Base-by-base conservation (phyloP, 2,797 vertebrate species). In the Microcaecilia unicolor region DNA sequence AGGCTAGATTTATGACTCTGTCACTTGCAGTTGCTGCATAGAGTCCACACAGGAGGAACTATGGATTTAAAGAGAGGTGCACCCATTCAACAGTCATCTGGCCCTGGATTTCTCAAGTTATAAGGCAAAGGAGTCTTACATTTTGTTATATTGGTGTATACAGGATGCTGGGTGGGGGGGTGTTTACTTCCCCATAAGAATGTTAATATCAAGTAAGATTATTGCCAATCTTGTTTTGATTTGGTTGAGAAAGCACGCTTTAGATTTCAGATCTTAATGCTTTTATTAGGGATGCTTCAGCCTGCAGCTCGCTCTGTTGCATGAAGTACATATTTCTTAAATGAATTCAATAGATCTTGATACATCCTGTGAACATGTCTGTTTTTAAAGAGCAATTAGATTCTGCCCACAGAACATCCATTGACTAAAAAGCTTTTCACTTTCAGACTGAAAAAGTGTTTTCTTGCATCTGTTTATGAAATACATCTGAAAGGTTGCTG, bases 351-450 rank as follows among this genome's bases (percentile, higher is more conserved):
- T 52, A 48, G 27, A 49, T 65, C 33, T 28, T 56, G 40, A 31
- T 54, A 33, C 17, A 25, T 58, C 33, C 51, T 64, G 44, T 54
- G 32, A 56, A 39, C 18, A 21, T 34, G 34, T 44, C 27, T 28
- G 46, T 62, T 47, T 46, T 56, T 47, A 68, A 64, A 66, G 36
- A 51, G 29, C 41, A 44, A 41, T 46, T 4, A 19, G 40, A 44
- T 54, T 63, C 22, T 50, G 50, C 42, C 45, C 33, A 31, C 51
- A 32, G 39, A 21, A 46, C 27, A 30, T 48, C 31, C 25, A 16
- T 42, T 51, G 47, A 36, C 22, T 43, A 38, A 38, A 48, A 49
- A 53, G 56, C 3, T 20, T 0, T 41, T 50, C 41, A 11, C 22
- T 54, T 46, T 22, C 37, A 55, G 42, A 25, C 36, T 48, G 29